Percentiles rank a stretch among this genome's conserved stretches.
Evolutionary conservation across 2,888 invertebrate species (phyloP).

Genomic region (Folsomia candida): DNA sequence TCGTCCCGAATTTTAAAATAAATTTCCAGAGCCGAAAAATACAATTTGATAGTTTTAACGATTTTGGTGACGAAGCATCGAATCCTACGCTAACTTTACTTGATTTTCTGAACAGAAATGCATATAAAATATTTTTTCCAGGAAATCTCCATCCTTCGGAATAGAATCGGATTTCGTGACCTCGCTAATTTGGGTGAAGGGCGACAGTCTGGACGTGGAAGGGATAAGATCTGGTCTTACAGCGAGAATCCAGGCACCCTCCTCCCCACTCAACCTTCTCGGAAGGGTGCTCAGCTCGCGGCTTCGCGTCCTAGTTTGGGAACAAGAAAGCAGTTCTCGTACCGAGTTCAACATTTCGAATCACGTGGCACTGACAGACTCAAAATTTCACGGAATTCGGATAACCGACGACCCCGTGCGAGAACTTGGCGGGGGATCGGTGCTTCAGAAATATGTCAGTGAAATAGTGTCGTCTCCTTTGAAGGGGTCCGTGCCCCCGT

Average conservation of each 20-base stretch:
- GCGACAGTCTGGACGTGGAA: neutral
- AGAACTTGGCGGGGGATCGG: neutral
- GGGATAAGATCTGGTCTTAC: neutral
- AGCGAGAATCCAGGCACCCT: neutral
- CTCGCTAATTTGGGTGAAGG: constrained; percentile 9
- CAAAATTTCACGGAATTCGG: constrained; percentile 4
- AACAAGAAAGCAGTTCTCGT: neutral
- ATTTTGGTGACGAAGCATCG: too few species aligned
- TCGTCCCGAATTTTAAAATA: too few species aligned
- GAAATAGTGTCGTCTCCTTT: neutral
- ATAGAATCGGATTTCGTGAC: neutral
- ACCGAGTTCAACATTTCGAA: neutral
- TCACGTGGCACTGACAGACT: neutral
- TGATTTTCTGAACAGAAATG: too few species aligned
- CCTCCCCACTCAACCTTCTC: neutral
- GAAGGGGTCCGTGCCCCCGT: neutral
- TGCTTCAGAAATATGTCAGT: constrained; percentile 5
- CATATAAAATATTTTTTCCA: neutral
- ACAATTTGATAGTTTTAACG: too few species aligned
- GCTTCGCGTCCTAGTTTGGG: neutral
- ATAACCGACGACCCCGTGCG: neutral
- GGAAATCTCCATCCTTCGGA: neutral
- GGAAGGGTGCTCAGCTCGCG: neutral
- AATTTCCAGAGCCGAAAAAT: too few species aligned
- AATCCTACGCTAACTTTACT: neutral